Base-by-base conservation (phyloP, 2,888 invertebrate genomes). In the Trissoscelio sp. region DNA sequence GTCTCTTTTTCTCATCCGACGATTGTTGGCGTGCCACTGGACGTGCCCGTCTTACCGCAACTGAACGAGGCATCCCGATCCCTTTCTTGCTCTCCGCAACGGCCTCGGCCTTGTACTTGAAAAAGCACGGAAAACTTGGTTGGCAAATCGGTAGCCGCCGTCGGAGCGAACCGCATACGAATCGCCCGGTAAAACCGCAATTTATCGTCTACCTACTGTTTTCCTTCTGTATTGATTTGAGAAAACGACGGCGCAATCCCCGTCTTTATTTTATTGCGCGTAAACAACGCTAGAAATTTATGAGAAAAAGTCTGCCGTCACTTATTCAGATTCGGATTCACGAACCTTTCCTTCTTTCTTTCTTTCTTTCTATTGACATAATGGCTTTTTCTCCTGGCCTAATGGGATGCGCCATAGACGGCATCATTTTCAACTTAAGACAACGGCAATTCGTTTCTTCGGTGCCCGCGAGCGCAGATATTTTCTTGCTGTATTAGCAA, bases 91-190 rank as follows among this genome's bases (percentile, higher is more conserved):
- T 31, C 28, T 20, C 28, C 55, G 55, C 62, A 44, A 62, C 78
- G 78, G 34, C 78, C 70, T 64, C 70, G 78, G 62, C 78, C 78
- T 78, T 78, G 78, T 31, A 31, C 70, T 57, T 64, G 72, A 72
- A 72, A 78, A 79, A 77, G 60, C 34, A 51, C 79, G 79, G 62
- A 79, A 77, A 79, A 64, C 34, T 55, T 62, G 16, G 46, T 42
- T 48, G 46, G 34, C 62, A 37, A 20, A 51, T 48, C 48, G 37
- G 20, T 7, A 42, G 16, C 12, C 53, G 28, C 0, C 53, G 16
- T 20, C 18, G 12, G 24, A 18, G 58, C 70, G 28, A 72, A 72
- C 31, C 53, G 62, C 64, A 53, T 14, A 37, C 46, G 57, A 42
- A 73, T 48, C 58, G 51, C 18, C 51, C 16, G 72, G 37, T 18